Base-by-base conservation (phyloP, 2,797 vertebrate species). In the Ambastaia sidthimunki region DNA sequence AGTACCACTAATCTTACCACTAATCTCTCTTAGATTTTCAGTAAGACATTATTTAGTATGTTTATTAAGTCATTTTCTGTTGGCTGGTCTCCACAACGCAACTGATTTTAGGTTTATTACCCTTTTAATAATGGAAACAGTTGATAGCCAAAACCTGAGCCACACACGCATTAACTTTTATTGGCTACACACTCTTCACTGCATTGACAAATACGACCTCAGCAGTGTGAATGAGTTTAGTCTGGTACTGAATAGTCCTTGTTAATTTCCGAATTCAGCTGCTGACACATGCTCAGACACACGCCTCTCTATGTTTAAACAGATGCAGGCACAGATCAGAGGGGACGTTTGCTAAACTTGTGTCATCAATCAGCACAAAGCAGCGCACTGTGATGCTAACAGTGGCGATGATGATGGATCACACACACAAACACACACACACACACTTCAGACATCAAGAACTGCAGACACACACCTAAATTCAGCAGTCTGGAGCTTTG, bases 301-400 rank as follows among this genome's bases (percentile, higher is more conserved):
- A 59, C 57, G 73, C 47, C 54, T 25, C 48, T 48, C 73, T 73
- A 41, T 68, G 54, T 76, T 75, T 41, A 76, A 76, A 83, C 77
- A 83, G 77, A 79, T 83, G 81, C 76, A 54, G 76, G 76, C 50
- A 41, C 57, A 74, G 75, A 83, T 83, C 77, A 79, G 76, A 79
- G 44, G 76, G 81, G 76, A 83, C 19, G 23, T 79, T 59, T 75
- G n/a, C 47, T 75, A 71, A 83, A 82, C 76, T 69, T 70, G 71
- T 78, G 57, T 79, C 76, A 82, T 83, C 76, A 83, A 75, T 83
- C 81, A 82, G 75, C 62, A 68, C 74, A 50, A 73, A 80, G 28
- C 68, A 72, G 68, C 50, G 28, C 44, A 37, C 67, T 62, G 48
- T 68, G 57, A 83, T 7, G 31, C 83, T 83, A 50, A 50, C 69